Percentiles rank a stretch among this genome's conserved stretches.
These are phyloP conservation scores for Himalopsyche kuldschensis DNA, from an alignment of 2,888 invertebrate genomes.

Conservation along the genomic window DNA sequence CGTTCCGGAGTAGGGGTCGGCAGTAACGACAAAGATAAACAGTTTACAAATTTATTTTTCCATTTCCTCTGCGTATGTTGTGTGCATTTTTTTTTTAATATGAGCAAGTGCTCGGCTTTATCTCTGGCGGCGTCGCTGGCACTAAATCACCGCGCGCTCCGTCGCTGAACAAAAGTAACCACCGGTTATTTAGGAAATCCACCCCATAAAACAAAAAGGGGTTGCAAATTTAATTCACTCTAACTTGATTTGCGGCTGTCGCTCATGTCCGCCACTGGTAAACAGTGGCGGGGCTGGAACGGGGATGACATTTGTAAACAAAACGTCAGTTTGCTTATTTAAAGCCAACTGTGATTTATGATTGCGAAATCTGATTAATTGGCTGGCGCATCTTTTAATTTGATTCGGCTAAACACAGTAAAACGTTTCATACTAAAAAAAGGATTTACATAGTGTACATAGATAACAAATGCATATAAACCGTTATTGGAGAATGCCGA, in stretches of 20 bases:
- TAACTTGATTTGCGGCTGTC: slow-evolving; percentile 30
- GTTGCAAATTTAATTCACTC: slow-evolving; percentile 30
- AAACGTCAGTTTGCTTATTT: neutral
- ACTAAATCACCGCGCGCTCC: neutral
- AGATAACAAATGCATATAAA: no score
- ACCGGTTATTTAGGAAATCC: slow-evolving; percentile 12
- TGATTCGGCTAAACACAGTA: neutral
- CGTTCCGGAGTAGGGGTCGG: neutral
- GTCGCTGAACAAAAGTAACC: neutral
- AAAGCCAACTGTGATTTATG: neutral
- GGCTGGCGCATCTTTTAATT: neutral
- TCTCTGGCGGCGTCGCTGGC: neutral
- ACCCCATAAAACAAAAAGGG: slow-evolving; percentile 26
- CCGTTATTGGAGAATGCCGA: no score
- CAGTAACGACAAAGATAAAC: neutral
- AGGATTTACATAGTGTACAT: no score
- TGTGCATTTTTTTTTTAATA: neutral
- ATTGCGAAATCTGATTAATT: neutral
- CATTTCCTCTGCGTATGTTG: neutral
- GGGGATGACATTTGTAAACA: neutral
- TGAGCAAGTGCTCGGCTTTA: neutral
- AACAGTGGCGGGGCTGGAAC: neutral
- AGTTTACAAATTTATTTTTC: neutral
- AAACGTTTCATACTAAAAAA: no score
- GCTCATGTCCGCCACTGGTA: slow-evolving; percentile 18